These are phyloP conservation scores for Ophion slaviceki DNA, from an alignment of 2,888 invertebrate genomes.

Conservation along the genomic window DNA sequence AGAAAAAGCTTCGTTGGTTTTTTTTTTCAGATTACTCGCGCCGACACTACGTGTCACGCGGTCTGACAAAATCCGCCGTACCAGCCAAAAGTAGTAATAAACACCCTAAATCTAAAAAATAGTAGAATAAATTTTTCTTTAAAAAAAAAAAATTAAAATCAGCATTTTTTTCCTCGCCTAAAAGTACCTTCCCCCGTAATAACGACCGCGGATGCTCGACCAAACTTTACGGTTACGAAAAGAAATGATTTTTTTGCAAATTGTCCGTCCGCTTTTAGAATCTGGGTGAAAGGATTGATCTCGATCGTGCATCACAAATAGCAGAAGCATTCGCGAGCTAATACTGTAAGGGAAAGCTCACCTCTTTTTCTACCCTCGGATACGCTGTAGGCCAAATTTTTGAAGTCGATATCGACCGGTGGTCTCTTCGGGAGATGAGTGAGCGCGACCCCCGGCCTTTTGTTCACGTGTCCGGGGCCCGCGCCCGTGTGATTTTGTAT, in stretches of 20 bases:
- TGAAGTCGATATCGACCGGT: slow-evolving; percentile 95
- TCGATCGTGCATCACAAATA: no score
- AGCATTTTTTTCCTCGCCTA: no score
- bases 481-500: slow-evolving; percentile 89
- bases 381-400: slow-evolving; percentile 94
- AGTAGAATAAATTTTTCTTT: no score
- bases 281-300: no score
- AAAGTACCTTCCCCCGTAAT: no score
- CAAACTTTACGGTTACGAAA: background rate
- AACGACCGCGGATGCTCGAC: background rate
- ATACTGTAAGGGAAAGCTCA: slow-evolving; percentile 68
- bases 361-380: slow-evolving; percentile 91
- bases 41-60: no score
- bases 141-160: no score
- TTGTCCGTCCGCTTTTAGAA: background rate
- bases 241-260: background rate
- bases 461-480: slow-evolving; percentile 85
- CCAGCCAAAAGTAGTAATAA: no score
- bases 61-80: no score
- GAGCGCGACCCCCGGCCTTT: slow-evolving; percentile 90
- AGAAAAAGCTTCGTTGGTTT: no score
- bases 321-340: background rate
- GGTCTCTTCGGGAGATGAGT: slow-evolving; percentile 94
- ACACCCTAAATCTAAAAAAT: no score
- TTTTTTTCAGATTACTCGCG: no score